phyloP scores from a whole-genome alignment of 2,888 invertebrate genomes.

The Lottia scabra region DNA sequence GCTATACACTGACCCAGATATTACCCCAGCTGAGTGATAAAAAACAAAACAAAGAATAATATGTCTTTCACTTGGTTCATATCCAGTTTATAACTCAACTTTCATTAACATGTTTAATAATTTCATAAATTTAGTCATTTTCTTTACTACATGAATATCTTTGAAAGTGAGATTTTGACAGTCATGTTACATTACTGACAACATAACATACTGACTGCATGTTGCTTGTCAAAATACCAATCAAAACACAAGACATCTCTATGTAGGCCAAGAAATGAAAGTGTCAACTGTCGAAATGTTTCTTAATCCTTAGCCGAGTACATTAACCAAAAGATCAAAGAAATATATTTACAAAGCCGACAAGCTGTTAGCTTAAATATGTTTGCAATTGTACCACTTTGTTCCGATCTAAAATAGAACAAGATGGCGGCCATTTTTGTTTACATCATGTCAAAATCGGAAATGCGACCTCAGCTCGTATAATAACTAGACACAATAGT shows the following conservation, averaged over 20 bases:
- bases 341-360: background rate
- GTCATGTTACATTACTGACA: background rate
- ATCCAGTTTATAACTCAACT: conserved; percentile 14
- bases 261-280: too few relatives aligned
- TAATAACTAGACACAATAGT: background rate
- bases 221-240: background rate
- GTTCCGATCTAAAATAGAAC: conserved; percentile 24
- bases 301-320: too few relatives aligned
- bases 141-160: too few relatives aligned
- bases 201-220: background rate
- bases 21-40: background rate
- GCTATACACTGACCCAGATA: conserved; percentile 6
- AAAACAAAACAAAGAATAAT: conserved; percentile 6
- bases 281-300: too few relatives aligned
- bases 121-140: too few relatives aligned
- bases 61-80: background rate
- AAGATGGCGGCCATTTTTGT: conserved; percentile 65
- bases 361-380: background rate
- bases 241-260: background rate
- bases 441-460: conserved; percentile 61
- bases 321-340: too few relatives aligned
- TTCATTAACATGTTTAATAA: background rate
- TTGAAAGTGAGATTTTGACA: background rate
- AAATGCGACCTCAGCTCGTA: background rate
- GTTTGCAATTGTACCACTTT: conserved; percentile 1